Conservation (phyloP, 2,797 vertebrate species). For the Mus caroli region DNA sequence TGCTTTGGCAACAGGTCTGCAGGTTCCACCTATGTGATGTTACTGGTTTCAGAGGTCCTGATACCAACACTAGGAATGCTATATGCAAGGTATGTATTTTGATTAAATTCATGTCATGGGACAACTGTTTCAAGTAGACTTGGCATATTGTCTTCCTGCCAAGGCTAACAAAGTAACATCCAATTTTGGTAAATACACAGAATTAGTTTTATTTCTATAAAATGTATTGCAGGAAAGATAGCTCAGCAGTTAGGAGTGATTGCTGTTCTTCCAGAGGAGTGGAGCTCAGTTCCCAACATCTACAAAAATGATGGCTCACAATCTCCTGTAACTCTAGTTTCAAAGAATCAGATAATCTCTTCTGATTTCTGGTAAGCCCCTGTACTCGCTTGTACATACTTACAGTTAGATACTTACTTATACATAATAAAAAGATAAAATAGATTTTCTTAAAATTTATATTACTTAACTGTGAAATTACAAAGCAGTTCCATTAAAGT, state of each 20-base stretch:
- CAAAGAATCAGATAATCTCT: background rate
- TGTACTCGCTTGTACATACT: background rate
- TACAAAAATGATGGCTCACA: background rate
- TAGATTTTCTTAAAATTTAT: background rate
- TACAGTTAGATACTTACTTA: background rate
- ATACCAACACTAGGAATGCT: too few relatives aligned
- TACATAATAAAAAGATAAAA: background rate
- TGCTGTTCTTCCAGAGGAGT: background rate
- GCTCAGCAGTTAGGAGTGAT: background rate
- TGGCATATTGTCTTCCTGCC: background rate
- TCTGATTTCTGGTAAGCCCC: too few relatives aligned
- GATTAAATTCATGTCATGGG: background rate
- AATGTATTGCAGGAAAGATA: background rate
- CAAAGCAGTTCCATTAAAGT: slow-evolving; percentile 30
- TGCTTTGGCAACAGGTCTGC: too few relatives aligned
- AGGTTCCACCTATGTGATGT: too few relatives aligned
- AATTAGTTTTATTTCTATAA: slow-evolving; percentile 39
- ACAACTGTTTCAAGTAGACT: too few relatives aligned
- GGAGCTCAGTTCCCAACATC: background rate
- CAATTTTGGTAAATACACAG: background rate
- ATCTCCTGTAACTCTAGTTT: background rate
- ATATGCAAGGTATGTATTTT: background rate
- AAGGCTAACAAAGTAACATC: background rate
- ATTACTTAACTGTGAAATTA: slow-evolving; percentile 9
- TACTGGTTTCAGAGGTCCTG: too few relatives aligned